Conservation (phyloP, 2,113 vertebrate species). For the Recurvirostra avosetta region DNA sequence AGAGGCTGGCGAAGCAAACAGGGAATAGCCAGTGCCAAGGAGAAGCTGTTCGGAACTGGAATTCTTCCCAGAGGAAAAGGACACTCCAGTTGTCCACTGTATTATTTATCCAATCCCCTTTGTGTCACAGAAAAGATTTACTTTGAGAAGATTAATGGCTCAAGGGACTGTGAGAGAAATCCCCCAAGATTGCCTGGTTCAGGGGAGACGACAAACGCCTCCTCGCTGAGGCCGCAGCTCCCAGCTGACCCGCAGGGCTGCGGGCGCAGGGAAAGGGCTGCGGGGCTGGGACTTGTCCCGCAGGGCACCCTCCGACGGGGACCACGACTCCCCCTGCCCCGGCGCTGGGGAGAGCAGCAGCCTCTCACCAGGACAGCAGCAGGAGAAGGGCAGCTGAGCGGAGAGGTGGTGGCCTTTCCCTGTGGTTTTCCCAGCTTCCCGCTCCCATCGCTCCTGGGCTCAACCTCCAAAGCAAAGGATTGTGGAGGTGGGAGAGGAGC, state of each 20-base stretch:
- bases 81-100: neutral
- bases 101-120: slow-evolving; percentile 40
- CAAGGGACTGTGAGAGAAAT: slow-evolving; percentile 20
- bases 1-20: accelerated
- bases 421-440: too few relatives aligned
- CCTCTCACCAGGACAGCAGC: accelerated
- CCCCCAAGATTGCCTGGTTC: slow-evolving; percentile 41
- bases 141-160: slow-evolving; percentile 57
- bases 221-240: accelerated
- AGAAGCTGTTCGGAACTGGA: neutral
- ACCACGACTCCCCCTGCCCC: accelerated
- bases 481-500: neutral
- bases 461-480: neutral
- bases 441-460: neutral
- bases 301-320: accelerated
- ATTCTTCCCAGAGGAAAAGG: neutral
- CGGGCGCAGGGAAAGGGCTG: neutral
- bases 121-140: slow-evolving; percentile 40
- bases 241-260: neutral
- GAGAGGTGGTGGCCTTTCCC: accelerated
- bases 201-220: neutral
- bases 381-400: accelerated
- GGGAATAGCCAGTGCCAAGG: neutral
- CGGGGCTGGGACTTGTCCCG: accelerated
- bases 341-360: neutral